Conservation (phyloP, 2,797 vertebrate species). For the Sandelia bainsii region DNA sequence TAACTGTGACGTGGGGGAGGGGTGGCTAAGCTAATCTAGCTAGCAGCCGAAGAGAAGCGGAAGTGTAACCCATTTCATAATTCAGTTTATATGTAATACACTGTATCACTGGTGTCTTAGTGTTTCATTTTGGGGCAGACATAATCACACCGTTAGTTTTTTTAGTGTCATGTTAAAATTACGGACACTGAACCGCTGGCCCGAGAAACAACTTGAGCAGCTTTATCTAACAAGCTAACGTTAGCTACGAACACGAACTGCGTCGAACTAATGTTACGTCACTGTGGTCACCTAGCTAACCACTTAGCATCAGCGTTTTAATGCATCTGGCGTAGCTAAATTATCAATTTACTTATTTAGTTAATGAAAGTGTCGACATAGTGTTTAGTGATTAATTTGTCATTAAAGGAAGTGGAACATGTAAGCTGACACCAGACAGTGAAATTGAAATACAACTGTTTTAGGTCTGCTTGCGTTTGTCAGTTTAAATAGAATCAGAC, state of each 20-base stretch:
- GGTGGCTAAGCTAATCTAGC: constrained; percentile 57
- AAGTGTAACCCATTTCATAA: constrained; percentile 45
- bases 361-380: no score
- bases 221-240: constrained; percentile 15
- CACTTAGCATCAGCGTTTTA: neutral
- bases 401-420: neutral
- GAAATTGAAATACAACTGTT: neutral
- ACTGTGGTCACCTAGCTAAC: constrained; percentile 21
- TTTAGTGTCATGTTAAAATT: neutral
- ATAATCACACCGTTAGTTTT: rapidly evolving
- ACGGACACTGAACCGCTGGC: rapidly evolving
- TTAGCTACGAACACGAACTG: constrained; percentile 7
- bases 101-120: rapidly evolving
- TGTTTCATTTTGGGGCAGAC: rapidly evolving
- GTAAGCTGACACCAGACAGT: neutral
- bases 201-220: neutral
- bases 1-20: constrained; percentile 73
- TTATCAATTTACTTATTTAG: no score
- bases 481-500: neutral
- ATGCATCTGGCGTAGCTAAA: no score
- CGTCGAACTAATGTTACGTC: constrained; percentile 52
- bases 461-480: neutral
- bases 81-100: neutral
- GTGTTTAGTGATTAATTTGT: rapidly evolving
- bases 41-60: constrained; percentile 51